These are phyloP conservation scores for Scytalopus superciliaris DNA, from an alignment of 2,113 vertebrate species.

Conservation along the genomic window DNA sequence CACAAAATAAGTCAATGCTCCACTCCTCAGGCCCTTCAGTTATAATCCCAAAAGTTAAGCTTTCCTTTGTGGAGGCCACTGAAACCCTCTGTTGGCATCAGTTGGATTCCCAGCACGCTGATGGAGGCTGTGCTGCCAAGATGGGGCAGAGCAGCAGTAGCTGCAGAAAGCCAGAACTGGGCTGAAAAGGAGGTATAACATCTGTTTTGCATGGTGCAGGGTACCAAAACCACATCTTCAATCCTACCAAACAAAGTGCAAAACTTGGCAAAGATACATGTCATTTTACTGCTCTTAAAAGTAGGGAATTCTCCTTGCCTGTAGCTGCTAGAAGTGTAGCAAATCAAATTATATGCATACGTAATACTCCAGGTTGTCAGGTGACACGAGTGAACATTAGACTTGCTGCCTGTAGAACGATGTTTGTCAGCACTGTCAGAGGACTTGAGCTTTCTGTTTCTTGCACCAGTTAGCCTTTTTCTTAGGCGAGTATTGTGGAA, in stretches of 20 bases:
- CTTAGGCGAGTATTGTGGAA: neutral
- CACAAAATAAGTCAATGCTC: neutral
- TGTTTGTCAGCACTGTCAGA: neutral
- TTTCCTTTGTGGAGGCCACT: neutral
- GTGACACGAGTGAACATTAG: accelerated
- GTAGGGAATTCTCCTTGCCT: neutral
- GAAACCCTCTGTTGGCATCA: neutral
- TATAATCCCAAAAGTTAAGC: neutral
- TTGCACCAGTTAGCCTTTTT: neutral
- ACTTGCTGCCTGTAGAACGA: neutral
- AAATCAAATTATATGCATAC: neutral
- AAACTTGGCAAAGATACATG: neutral
- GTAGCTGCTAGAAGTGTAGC: neutral
- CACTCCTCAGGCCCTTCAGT: neutral
- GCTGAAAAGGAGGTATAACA: neutral
- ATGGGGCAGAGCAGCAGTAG: neutral
- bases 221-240: neutral
- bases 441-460: neutral
- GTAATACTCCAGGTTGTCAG: neutral
- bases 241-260: neutral
- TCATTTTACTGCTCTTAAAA: neutral
- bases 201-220: neutral
- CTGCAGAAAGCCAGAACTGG: neutral
- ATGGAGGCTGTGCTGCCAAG: neutral
- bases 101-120: neutral